A percentile compares a stretch with the other conserved stretches of the same genome.
These are phyloP conservation scores for Parascotia fuliginaria DNA, from an alignment of 2,888 invertebrate species.

Conservation along the genomic window DNA sequence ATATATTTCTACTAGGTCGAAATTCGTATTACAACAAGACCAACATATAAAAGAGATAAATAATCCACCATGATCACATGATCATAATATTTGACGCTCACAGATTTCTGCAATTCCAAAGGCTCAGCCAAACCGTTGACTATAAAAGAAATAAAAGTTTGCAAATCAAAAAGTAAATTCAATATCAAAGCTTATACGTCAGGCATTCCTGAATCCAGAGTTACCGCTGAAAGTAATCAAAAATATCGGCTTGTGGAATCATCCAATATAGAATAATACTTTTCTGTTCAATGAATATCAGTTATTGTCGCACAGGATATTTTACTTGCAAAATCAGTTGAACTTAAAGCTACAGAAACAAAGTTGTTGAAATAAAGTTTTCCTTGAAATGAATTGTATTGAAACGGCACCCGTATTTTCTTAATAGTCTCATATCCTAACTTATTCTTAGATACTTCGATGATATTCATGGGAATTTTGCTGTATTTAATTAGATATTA, in stretches of 20 bases:
- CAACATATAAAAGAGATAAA: no score
- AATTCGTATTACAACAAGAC: no score
- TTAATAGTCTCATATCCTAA: no score
- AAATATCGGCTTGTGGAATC: constrained; percentile 8
- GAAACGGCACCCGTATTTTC: no score
- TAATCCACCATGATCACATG: no score
- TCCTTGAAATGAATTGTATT: not conserved
- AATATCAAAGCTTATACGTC: constrained; percentile 2
- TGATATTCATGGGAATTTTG: no score
- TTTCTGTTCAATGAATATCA: constrained; percentile 5
- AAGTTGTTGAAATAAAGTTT: not conserved
- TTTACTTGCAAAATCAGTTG: not conserved
- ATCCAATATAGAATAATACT: constrained; percentile 10
- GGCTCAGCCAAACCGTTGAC: no score
- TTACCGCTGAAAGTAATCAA: not conserved
- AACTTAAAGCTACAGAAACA: not conserved
- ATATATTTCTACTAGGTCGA: no score
- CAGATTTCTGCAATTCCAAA: no score
- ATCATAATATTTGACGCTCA: no score
- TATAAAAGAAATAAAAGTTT: not conserved
- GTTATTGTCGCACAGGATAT: not conserved
- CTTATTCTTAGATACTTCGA: no score
- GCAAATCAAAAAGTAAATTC: not conserved
- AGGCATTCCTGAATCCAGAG: constrained; percentile 18
- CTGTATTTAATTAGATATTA: no score